These are phyloP conservation scores for Nothobranchius furzeri DNA, from an alignment of 2,113 vertebrate species.

Conservation along the genomic window DNA sequence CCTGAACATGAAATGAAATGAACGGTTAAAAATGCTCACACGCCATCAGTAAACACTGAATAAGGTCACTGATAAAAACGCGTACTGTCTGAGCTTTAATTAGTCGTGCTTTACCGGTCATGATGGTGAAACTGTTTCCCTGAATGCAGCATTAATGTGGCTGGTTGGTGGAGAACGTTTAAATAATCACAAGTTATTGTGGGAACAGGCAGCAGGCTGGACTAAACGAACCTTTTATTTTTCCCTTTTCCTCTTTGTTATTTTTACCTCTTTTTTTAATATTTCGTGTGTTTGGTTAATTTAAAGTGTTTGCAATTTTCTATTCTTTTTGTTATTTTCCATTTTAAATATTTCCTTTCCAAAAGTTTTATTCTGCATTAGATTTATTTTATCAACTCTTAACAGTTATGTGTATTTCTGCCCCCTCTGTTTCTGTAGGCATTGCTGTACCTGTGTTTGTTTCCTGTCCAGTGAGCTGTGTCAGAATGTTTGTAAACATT, in stretches of 20 bases:
- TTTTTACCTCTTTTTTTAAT: not conserved
- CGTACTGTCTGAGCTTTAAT: too few relatives aligned
- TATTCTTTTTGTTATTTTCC: too few relatives aligned
- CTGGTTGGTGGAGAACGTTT: not conserved
- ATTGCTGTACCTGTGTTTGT: not conserved
- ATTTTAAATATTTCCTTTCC: too few relatives aligned
- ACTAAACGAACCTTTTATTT: not conserved
- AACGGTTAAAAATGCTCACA: too few relatives aligned
- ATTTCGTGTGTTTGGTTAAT: not conserved
- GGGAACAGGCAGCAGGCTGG: slow-evolving; percentile 4
- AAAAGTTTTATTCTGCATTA: not conserved
- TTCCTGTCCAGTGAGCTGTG: not conserved
- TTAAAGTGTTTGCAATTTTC: too few relatives aligned
- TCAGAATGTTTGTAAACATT: slow-evolving; percentile 49
- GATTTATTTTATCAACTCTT: not conserved
- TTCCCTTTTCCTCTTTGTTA: too few relatives aligned
- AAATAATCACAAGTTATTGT: slow-evolving; percentile 26
- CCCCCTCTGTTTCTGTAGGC: not conserved
- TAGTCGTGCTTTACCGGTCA: too few relatives aligned
- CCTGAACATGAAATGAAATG: too few relatives aligned
- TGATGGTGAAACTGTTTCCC: too few relatives aligned
- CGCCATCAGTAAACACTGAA: too few relatives aligned
- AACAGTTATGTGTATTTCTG: not conserved
- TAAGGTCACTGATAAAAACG: too few relatives aligned
- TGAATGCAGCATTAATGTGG: too few relatives aligned